Evolutionary conservation across 2,113 vertebrate species (phyloP), one percentile per base, ranked within the genome.

Genomic region (Anolis sagrei): DNA sequence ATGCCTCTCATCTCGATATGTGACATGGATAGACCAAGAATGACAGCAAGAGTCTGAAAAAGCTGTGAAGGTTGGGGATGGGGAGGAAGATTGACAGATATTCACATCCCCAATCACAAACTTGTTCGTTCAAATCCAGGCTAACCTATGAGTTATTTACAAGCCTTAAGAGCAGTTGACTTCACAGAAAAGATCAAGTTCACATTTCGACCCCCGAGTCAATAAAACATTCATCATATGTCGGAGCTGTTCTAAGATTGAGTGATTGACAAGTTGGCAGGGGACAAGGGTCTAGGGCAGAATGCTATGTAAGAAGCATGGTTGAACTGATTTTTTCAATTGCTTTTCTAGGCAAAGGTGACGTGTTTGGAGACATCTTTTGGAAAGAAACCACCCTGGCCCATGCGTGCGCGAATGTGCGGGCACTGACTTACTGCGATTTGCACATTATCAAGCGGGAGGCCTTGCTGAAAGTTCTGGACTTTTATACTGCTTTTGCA

Each of bases 361-460:
- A 99, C 23, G 98, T 99, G 64, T 99, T 99, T 81, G 98, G 98
- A 1, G 98, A 99, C 62, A 97, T 99, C 89, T 99, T 99, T 93
- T 99, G 98, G 98, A 99, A 99, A 85, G 98, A 99, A 86, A 98
- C 97, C 25, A 98, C 97, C 0, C 94, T 99, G 77, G 98, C 98
- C 11, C 98, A 99, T 0, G 97, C 98, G 0, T 98, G 98, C 70
- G 98, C 98, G 79, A 99, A 99, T 4, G 98, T 99, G 0, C 89
- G 98, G 68, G 98, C 98, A 2, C 95, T 99, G 79, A 99, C 98
- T 0, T 99, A 99, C 95, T 99, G 98, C 62, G 98, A 99, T 93
- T 96, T 99, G 72, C 98, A 99, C 87, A 97, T 99, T 89, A 99
- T 99, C 88, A 98, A 97, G 89, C 91, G 98, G 78, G 98, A 99